These are phyloP conservation scores for Numenius phaeopus DNA, from an alignment of 2,797 vertebrate genomes.

Conservation along the genomic window DNA sequence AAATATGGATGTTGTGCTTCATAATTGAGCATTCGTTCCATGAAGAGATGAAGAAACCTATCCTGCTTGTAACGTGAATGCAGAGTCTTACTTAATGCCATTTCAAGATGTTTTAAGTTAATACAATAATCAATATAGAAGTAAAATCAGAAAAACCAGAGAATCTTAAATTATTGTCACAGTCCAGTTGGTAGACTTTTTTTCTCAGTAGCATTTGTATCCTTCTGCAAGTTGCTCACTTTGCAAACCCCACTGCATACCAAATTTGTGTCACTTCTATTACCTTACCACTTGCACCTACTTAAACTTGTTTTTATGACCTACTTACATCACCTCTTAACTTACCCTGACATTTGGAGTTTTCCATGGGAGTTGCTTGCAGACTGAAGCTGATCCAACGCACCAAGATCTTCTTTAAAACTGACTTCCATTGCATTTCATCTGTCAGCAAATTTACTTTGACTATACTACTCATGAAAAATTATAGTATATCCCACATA, in stretches of 20 bases:
- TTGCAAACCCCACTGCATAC: not conserved
- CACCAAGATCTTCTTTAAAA: not conserved
- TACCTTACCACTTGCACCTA: slow-evolving; percentile 9
- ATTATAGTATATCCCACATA: not conserved
- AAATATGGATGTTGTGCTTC: not conserved
- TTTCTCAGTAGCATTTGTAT: not conserved
- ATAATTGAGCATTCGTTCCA: not conserved
- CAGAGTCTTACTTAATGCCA: not conserved
- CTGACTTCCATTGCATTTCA: not conserved
- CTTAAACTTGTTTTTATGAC: slow-evolving; percentile 34
- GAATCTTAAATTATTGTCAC: not conserved
- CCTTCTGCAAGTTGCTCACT: not conserved
- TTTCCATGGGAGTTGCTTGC: not conserved
- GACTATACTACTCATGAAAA: not conserved
- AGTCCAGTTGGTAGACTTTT: not conserved
- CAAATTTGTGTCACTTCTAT: not conserved
- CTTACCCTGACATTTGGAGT: not conserved
- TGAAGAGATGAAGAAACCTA: not conserved
- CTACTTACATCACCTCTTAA: not conserved
- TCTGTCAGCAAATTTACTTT: not conserved
- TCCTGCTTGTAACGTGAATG: not conserved
- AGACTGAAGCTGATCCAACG: not conserved
- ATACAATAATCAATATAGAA: not conserved
- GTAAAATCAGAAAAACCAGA: not conserved
- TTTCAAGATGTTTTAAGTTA: not conserved